These are phyloP conservation scores for Orthosia gracilis DNA, from an alignment of 2,888 invertebrate species.

Conservation along the genomic window DNA sequence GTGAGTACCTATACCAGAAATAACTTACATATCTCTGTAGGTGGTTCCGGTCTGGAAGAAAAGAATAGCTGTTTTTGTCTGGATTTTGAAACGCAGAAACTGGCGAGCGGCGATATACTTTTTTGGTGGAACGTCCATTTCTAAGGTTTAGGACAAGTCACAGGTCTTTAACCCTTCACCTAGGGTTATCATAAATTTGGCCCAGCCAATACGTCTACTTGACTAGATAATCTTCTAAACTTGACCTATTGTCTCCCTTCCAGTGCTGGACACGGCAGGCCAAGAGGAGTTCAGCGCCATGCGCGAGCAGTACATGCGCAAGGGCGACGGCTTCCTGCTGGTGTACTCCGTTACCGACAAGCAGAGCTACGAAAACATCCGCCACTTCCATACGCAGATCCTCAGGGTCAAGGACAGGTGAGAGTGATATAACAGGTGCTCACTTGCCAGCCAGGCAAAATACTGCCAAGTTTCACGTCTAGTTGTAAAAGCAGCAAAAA, in stretches of 20 bases:
- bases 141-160: no score
- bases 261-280: constrained; percentile 98
- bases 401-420: constrained; percentile 95
- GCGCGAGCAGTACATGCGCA: constrained; percentile 98
- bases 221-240: not conserved
- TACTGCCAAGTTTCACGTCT: no score
- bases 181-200: no score
- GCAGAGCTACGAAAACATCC: constrained; percentile 97
- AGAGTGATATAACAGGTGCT: not conserved
- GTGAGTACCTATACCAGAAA: no score
- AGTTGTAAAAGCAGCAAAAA: not conserved
- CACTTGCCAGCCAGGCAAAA: no score
- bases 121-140: not conserved
- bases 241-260: not conserved
- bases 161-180: no score
- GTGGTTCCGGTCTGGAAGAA: not conserved
- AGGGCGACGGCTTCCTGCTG: constrained; percentile 97
- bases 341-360: constrained; percentile 98
- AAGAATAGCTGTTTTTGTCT: no score
- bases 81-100: not conserved
- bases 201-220: not conserved
- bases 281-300: constrained; percentile 99
- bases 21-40: no score
- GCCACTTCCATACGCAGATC: constrained; percentile 97
- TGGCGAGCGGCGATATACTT: not conserved